Evolutionary conservation across 1,140 invertebrate species (phyloP), one percentile per base, ranked within the genome.

Genomic region (Drosophila busckii): DNA sequence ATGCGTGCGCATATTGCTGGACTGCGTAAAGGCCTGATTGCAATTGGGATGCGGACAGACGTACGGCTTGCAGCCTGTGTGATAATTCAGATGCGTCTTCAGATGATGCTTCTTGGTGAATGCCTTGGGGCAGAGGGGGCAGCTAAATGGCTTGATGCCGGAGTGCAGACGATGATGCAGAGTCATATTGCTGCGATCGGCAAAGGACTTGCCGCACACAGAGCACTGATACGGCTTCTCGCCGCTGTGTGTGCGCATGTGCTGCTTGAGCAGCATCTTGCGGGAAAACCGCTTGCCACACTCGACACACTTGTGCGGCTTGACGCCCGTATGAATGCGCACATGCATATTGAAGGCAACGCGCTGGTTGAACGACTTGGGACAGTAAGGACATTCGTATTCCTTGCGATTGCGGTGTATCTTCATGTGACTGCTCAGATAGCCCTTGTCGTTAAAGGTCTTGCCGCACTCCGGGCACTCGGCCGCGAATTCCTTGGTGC

Each of bases 231-330:
- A 87, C 1, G 86, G 86, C 40, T 87, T 87, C 38, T 86, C 82
- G 16, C 85, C 85, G 22, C 93, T 94, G 69, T 94, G 93, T 0
- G 93, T 94, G 4, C 93, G 88, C 67, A 93, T 90, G 71, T 95
- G 94, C 70, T 94, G 93, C 68, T 94, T 94, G 17, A 95, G 88
- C 1, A 94, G 85, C 92, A 94, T 93, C 88, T 94, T 94, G 7
- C 93, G 90, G 5, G 95, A 94, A 80, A 97, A 97, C 2, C 93
- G 90, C 67, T 96, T 94, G n/a, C 93, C 92, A 73, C 96, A 97
- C 10, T 94, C 90, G 2, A 91, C 90, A 75, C 96, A 97, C 44
- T 93, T 91, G 88, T 97, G 96, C 0, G 96, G 96, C 69, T 95
- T 94, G 6, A 95, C 92, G 87, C 91, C 93, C 26, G 93, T 94